Evolutionary conservation across 1,140 invertebrate species (phyloP).

Genomic region (Lethrus apterus): DNA sequence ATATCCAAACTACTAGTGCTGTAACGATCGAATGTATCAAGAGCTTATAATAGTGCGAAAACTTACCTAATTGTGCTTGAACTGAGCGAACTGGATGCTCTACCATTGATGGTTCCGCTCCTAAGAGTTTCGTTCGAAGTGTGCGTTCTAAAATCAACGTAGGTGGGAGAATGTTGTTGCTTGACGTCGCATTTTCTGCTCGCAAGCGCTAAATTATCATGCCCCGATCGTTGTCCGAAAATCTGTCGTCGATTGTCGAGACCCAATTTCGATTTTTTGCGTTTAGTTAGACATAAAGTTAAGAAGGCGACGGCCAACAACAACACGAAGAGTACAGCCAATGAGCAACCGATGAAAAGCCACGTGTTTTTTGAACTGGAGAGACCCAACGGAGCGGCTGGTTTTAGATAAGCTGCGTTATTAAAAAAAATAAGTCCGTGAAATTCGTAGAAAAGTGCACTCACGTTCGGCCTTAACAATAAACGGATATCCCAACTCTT

Average conservation of each 20-base stretch:
- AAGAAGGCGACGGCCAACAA: conserved; percentile 54
- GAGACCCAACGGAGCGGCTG: conserved; percentile 55
- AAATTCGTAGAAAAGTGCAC: conserved; percentile 24
- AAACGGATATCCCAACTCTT: conserved; percentile 63
- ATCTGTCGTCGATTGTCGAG: conserved; percentile 25
- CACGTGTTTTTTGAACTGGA: conserved; percentile 54
- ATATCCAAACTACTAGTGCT: conserved; percentile 34
- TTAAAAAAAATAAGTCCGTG: conserved; percentile 29
- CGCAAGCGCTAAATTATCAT: conserved; percentile 2
- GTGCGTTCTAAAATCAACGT: conserved; percentile 34
- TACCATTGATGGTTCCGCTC: conserved; percentile 18
- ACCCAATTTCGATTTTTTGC: conserved; percentile 40
- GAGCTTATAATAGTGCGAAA: conserved; percentile 5
- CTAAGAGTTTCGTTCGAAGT: conserved; percentile 26
- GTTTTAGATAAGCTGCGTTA: conserved; percentile 68
- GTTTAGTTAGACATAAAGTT: conserved; percentile 51
- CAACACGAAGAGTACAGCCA: conserved; percentile 54
- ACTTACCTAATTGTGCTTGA: conserved; percentile 15
- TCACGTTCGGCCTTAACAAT: conserved; percentile 78
- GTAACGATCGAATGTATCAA: too few relatives aligned
- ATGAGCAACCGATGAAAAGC: conserved; percentile 53
- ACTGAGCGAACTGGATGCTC: conserved; percentile 25
- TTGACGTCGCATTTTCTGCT: background rate
- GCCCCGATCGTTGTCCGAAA: conserved; percentile 12
- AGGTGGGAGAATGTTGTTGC: conserved; percentile 30